These are phyloP conservation scores for Paguma larvata DNA, from an alignment of 2,797 vertebrate genomes.

Conservation along the genomic window DNA sequence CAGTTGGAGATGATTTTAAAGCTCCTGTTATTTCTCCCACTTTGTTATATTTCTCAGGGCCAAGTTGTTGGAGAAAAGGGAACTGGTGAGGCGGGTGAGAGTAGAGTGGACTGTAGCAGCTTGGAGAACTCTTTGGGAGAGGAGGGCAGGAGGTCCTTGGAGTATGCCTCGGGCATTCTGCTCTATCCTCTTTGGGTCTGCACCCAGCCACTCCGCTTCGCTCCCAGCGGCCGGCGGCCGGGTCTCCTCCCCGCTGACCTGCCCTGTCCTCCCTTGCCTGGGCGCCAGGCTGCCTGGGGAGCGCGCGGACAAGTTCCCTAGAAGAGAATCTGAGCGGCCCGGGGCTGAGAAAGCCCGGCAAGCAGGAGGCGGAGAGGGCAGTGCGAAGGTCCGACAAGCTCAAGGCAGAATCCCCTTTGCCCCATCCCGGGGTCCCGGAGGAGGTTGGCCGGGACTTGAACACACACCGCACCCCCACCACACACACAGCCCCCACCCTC, in stretches of 20 bases:
- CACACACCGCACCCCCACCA: not conserved
- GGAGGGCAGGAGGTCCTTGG: not conserved
- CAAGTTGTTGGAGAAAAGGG: conserved; percentile 6
- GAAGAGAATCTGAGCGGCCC: conserved; percentile 65
- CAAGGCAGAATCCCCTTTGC: not conserved
- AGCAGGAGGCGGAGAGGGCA: not conserved
- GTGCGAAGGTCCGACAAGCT: not conserved
- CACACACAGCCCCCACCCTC: not conserved
- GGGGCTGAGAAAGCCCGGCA: conserved; percentile 4
- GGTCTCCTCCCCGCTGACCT: conserved; percentile 13
- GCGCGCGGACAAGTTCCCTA: conserved; percentile 76
- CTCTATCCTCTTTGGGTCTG: not conserved
- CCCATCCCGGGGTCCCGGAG: not conserved
- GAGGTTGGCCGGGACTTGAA: not conserved
- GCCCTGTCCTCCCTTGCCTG: conserved; percentile 30
- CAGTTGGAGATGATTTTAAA: conserved; percentile 58
- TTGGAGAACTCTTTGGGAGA: not conserved
- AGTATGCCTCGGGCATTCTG: not conserved
- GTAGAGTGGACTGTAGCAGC: not conserved
- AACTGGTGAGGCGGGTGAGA: not conserved
- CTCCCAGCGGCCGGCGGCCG: not conserved
- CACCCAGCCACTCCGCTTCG: not conserved
- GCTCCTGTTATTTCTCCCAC: conserved; percentile 42
- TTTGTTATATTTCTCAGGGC: conserved; percentile 66
- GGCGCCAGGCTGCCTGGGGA: not conserved